Evolutionary conservation across 2,888 invertebrate genomes (phyloP), one percentile per base, ranked within the genome.

Genomic region (Acleris holmiana): DNA sequence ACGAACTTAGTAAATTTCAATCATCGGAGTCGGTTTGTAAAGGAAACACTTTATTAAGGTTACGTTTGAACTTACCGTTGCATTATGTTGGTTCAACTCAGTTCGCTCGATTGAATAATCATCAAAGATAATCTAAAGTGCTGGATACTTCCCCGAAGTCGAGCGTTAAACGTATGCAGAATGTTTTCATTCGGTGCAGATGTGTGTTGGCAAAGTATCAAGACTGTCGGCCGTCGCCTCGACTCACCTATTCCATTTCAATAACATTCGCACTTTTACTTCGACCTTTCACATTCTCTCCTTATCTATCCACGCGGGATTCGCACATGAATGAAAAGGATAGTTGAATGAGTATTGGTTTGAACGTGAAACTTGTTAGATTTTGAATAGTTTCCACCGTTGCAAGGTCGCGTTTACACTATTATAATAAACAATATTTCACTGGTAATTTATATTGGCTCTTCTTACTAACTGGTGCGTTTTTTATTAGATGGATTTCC

Each of bases 381-480:
- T 55, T 59, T 58, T 29, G 54, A 60, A 65, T 60, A 64, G 70
- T 71, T 68, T 35, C 61, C 48, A 50, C 65, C 67, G 69, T 72
- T 73, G 74, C 85, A 86, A 87, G 89, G 88, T 86, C 86, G 82
- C 69, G 75, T 80, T 75, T 78, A 78, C 73, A 68, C 76, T 73
- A 19, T 17, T 6, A 6, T 2, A 15, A 40, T 53, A 53, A 40
- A 21, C 40, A 15, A 4, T 53, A 53, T 74, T 73, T 73, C 63
- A 60, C 68, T 66, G 58, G 6, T 70, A 71, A 67, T 68, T 67
- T 61, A 63, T 55, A 68, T 62, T 55, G 58, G 48, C 60, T 44
- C 67, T 63, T 57, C 18, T 50, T 50, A 41, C 46, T 48, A 35
- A 44, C 41, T 8, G 10, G 47, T 23, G 19, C 21, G 51, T 41